Base-by-base conservation (phyloP, 2,888 invertebrate genomes). In the Ecdyonurus torrentis region DNA sequence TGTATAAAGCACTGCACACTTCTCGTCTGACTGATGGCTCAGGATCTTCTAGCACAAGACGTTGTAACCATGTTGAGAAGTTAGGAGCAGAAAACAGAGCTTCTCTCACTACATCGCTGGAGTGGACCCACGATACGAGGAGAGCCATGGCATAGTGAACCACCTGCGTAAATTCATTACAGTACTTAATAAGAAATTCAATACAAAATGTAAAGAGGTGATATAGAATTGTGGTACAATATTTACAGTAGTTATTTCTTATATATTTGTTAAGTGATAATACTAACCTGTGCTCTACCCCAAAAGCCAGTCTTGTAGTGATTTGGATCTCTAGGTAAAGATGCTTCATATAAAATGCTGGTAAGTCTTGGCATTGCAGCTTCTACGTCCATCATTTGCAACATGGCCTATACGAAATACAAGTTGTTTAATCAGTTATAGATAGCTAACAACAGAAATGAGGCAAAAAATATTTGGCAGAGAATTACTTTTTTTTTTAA, bases 121-220 rank as follows among this genome's bases (percentile, higher is more conserved):
- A 91, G 71, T 92, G 92, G 55, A 92, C 87, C 89, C 94, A 93
- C 68, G 92, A 93, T 37, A 95, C 93, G 67, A 95, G 81, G 70
- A 95, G 79, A 19, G 91, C 89, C 87, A 95, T 89, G 19, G 92
- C 88, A 72, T 92, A 94, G 72, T 94, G 93, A 20, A 95, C 88
- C 64, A 92, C 86, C 82, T 82, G 66, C 23, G 64, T 61, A 63
- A 61, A 61, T 66, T 37, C 64, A 53, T 62, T 50, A 60, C 58
- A 37, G 23, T 23, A 59, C 23, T 1, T 1, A 59, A 5, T 24
- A 59, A 59, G 24, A 18, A 5, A 23, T 22, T 18, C 22, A 59
- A 22, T n/a, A 20, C 7, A n/a, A n/a, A n/a, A n/a, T n/a, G n/a
- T n/a, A n/a, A n/a, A n/a, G n/a, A n/a, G n/a, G n/a, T n/a, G n/a